Percentiles rank a stretch among this genome's conserved stretches.
These are phyloP conservation scores for Cantharis nigra DNA, from an alignment of 2,888 invertebrate species.

Conservation along the genomic window DNA sequence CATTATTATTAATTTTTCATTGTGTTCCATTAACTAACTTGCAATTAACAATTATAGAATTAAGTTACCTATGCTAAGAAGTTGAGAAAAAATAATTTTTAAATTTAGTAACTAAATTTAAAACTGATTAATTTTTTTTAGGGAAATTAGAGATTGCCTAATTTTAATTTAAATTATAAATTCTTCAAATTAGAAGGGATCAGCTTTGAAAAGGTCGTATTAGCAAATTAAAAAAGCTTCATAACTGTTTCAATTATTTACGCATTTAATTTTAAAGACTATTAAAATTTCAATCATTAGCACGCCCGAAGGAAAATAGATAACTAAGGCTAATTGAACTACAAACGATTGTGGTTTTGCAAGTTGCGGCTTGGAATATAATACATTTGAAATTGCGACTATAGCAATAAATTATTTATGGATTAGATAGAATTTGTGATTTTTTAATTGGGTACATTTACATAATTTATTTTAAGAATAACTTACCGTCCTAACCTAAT, in stretches of 20 bases:
- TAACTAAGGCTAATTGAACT: neutral
- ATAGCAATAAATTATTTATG: neutral
- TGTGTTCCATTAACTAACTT: neutral
- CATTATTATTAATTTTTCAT: neutral
- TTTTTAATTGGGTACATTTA: neutral
- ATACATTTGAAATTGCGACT: neutral
- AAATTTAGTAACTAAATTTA: neutral
- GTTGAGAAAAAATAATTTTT: too few relatives aligned
- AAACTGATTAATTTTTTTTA: neutral
- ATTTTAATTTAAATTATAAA: neutral
- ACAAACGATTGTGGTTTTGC: neutral
- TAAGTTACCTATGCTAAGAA: too few relatives aligned
- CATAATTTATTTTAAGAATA: neutral
- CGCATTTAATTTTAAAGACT: neutral
- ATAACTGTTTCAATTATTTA: neutral
- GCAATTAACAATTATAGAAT: neutral
- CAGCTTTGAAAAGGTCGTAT: neutral
- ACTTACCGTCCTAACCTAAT: neutral
- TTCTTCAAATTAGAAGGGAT: neutral
- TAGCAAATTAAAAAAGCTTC: neutral
- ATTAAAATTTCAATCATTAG: neutral
- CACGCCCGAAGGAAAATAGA: neutral
- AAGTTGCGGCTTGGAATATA: neutral
- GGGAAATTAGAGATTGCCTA: neutral
- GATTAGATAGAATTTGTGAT: neutral